phyloP scores from a whole-genome alignment of 2,888 invertebrate genomes.

The Agrochola lychnidis region DNA sequence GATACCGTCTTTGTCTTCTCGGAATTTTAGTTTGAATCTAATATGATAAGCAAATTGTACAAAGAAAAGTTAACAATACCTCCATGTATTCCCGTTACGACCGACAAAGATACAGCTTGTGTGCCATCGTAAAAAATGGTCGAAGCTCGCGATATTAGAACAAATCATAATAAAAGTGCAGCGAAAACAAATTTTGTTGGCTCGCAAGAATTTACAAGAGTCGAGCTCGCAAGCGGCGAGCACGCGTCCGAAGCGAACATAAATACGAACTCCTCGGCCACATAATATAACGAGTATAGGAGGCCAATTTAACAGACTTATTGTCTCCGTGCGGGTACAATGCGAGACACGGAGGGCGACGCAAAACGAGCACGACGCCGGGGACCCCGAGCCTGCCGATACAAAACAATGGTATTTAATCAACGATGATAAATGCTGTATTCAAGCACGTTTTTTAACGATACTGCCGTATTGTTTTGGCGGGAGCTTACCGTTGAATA shows the following conservation, averaged over 20 bases:
- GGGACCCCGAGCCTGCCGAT: conserved; percentile 87
- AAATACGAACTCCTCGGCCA: conserved; percentile 81
- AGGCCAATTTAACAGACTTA: conserved; percentile 91
- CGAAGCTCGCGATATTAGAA: conserved; percentile 64
- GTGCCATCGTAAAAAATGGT: conserved; percentile 58
- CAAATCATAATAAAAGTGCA: conserved; percentile 71
- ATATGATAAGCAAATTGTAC: conserved; percentile 71
- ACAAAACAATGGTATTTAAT: conserved; percentile 91
- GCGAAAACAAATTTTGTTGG: conserved; percentile 76
- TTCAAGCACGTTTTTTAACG: conserved; percentile 90
- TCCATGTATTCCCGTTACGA: conserved; percentile 56
- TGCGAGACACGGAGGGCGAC: conserved; percentile 85
- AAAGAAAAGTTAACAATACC: conserved; percentile 61
- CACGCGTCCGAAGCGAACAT: conserved; percentile 78
- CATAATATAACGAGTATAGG: conserved; percentile 85
- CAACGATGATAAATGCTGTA: conserved; percentile 91
- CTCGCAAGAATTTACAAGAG: conserved; percentile 80
- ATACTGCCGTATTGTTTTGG: conserved; percentile 90
- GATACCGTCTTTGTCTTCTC: conserved; percentile 71
- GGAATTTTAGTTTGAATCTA: conserved; percentile 69
- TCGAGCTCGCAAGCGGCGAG: conserved; percentile 76
- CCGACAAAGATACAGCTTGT: conserved; percentile 52
- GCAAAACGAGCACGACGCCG: conserved; percentile 85
- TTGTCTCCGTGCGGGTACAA: conserved; percentile 89
- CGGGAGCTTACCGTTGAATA: conserved; percentile 89